phyloP scores from a whole-genome alignment of 2,113 vertebrate species.

The Festucalex cinctus region DNA sequence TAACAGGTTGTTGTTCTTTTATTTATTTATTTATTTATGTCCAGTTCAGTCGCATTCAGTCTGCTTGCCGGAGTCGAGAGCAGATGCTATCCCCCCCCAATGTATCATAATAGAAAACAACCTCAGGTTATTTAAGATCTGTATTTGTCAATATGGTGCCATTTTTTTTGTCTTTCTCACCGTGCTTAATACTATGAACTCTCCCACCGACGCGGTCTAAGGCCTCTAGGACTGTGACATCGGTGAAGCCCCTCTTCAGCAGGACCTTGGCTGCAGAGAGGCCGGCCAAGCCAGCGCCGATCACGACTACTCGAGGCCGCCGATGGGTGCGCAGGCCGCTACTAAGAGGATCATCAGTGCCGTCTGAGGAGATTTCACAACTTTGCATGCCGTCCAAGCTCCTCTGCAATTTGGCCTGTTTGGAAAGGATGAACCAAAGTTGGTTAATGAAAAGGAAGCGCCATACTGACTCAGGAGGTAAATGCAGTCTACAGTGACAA shows the following conservation, averaged over 20 bases:
- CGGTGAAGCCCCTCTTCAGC: slow-evolving; percentile 89
- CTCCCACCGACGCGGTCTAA: slow-evolving; percentile 90
- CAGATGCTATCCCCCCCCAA: background rate
- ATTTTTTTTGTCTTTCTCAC: slow-evolving; percentile 67
- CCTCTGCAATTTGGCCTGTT: slow-evolving; percentile 86
- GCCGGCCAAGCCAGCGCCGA: slow-evolving; percentile 94
- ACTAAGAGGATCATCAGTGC: slow-evolving; percentile 99
- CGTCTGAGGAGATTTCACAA: slow-evolving; percentile 99
- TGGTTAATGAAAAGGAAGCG: background rate
- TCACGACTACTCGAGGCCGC: slow-evolving; percentile 96
- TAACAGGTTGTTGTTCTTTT: too few species aligned
- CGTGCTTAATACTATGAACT: slow-evolving; percentile 89
- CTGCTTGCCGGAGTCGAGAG: too few species aligned
- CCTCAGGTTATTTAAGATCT: background rate
- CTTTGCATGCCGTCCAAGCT: slow-evolving; percentile 99
- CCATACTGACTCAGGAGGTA: background rate
- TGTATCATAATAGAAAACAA: background rate
- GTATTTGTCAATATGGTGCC: background rate
- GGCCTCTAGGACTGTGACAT: slow-evolving; percentile 95
- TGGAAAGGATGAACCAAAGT: slow-evolving; percentile 10
- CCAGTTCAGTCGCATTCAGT: too few species aligned
- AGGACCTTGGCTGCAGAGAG: slow-evolving; percentile 89
- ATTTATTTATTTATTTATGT: too few species aligned
- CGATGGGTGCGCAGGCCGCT: slow-evolving; percentile 85
- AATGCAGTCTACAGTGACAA: background rate